Conservation (phyloP, 2,797 vertebrate species). For the Lepus oiostolus region DNA sequence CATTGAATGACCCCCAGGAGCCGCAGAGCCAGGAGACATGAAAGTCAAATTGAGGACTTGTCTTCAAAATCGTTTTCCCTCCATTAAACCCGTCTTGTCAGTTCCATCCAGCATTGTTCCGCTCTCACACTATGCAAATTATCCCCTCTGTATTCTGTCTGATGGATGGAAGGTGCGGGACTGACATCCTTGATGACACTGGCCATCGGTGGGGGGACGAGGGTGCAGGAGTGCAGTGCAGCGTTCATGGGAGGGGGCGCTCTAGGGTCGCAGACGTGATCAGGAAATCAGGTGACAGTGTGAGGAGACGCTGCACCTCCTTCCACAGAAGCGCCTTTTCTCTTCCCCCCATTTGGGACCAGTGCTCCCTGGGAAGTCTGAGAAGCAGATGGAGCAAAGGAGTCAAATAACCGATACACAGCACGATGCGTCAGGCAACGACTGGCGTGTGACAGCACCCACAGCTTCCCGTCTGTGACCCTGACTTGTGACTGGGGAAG, state of each 20-base stretch:
- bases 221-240: accelerated
- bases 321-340: conserved; percentile 12
- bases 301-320: neutral
- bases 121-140: conserved; percentile 24
- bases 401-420: neutral
- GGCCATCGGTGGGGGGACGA: neutral
- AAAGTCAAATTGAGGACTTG: conserved; percentile 6
- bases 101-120: neutral
- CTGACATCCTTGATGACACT: neutral
- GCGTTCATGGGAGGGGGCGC: neutral
- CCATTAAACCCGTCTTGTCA: neutral
- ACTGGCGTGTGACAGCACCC: conserved; percentile 71
- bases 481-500: conserved; percentile 28
- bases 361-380: neutral
- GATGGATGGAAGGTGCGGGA: neutral
- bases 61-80: conserved; percentile 46
- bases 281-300: neutral
- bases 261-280: neutral
- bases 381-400: conserved; percentile 7
- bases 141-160: neutral
- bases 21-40: neutral
- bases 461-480: conserved; percentile 50
- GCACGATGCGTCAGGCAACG: conserved; percentile 22
- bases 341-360: neutral
- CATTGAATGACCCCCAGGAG: neutral